A percentile compares a stretch with the other conserved stretches of the same genome.
Evolutionary conservation across 1,140 invertebrate species (phyloP).

Genomic region (Augochlora pura): DNA sequence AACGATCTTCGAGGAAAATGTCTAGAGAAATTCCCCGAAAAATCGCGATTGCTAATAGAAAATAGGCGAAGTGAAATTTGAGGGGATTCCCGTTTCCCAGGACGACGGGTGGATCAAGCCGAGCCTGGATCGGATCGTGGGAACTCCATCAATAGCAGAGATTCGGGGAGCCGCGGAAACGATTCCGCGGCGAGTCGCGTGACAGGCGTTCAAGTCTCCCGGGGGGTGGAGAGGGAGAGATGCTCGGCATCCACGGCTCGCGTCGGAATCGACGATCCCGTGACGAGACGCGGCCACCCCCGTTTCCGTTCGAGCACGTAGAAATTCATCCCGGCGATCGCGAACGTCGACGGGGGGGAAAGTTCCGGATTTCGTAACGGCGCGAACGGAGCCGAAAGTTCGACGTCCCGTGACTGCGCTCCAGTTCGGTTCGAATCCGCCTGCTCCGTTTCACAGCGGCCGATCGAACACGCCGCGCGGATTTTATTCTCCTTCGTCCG

Average conservation of each 20-base stretch:
- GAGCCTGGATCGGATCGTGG: background rate
- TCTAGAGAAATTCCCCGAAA: too few species aligned
- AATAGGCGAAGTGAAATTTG: background rate
- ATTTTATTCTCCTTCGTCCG: slow-evolving; percentile 38
- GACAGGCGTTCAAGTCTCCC: background rate
- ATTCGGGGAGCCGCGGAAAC: background rate
- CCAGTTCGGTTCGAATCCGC: slow-evolving; percentile 38
- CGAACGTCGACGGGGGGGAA: slow-evolving; percentile 53
- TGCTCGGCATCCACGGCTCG: background rate
- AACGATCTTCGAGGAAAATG: too few species aligned
- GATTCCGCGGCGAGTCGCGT: background rate
- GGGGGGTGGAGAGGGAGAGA: too few species aligned
- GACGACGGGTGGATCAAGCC: too few species aligned
- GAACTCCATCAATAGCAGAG: background rate
- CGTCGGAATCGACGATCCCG: background rate
- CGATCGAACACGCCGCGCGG: slow-evolving; percentile 57
- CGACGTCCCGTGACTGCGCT: slow-evolving; percentile 50
- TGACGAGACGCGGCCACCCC: background rate
- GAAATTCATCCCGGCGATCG: slow-evolving; percentile 44
- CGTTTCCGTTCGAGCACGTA: background rate
- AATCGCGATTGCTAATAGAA: too few species aligned
- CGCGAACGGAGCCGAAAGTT: slow-evolving; percentile 48
- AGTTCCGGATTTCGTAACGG: slow-evolving; percentile 59
- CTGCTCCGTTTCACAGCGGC: slow-evolving; percentile 50
- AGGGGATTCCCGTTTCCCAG: background rate